Conservation (phyloP, 2,888 invertebrate genomes). For the Cyclophora albipunctata region DNA sequence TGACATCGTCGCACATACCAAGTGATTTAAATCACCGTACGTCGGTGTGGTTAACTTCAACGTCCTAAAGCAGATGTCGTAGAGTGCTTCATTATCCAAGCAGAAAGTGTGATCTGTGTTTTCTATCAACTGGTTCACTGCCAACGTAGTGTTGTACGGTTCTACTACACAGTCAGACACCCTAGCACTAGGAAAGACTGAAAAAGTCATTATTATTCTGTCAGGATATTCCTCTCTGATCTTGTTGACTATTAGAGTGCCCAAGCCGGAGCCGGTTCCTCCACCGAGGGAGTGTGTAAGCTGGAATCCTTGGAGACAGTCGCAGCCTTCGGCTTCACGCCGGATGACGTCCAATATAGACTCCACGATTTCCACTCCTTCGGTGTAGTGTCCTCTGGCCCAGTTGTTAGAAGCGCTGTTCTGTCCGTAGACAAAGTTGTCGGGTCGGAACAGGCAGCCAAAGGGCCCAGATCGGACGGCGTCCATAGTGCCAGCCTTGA, state of each 20-base stretch:
- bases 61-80: conserved; percentile 87
- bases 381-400: conserved; percentile 89
- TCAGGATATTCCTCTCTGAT: conserved; percentile 94
- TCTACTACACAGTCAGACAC: conserved; percentile 79
- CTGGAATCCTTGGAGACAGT: conserved; percentile 92
- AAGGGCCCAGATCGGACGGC: conserved; percentile 89
- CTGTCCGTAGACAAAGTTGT: conserved; percentile 89
- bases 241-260: conserved; percentile 85
- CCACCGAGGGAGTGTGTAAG: conserved; percentile 82
- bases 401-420: conserved; percentile 66
- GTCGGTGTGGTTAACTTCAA: conserved; percentile 84
- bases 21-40: conserved; percentile 87
- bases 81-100: conserved; percentile 81
- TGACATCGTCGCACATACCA: conserved; percentile 90
- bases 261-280: conserved; percentile 68
- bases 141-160: conserved; percentile 90
- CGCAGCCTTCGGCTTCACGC: conserved; percentile 91
- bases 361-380: conserved; percentile 91
- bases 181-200: conserved; percentile 87
- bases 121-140: conserved; percentile 89
- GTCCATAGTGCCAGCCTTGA: conserved; percentile 80
- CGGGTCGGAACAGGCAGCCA: conserved; percentile 89
- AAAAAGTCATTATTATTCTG: conserved; percentile 86
- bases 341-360: conserved; percentile 87
- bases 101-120: conserved; percentile 81